These are phyloP conservation scores for Hydrozoanthus gracilis DNA, from an alignment of 92 coral and sea anemone species.

Conservation along the genomic window DNA sequence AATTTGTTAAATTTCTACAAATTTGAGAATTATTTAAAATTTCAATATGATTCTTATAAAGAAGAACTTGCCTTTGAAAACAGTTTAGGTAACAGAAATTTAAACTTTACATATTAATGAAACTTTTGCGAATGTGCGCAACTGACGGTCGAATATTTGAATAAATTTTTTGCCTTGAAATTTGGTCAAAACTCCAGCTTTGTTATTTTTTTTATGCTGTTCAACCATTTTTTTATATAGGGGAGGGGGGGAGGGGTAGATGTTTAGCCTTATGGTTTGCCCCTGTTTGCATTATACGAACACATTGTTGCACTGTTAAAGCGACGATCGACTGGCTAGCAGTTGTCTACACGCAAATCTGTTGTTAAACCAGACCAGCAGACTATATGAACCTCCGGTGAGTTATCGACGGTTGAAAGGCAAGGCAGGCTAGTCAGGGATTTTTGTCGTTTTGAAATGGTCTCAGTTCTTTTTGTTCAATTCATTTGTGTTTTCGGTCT, in stretches of 20 bases:
- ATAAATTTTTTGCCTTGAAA: neutral
- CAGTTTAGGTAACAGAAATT: too few relatives aligned
- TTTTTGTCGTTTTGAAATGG: neutral
- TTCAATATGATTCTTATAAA: neutral
- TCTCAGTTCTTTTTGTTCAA: too few relatives aligned
- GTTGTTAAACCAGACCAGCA: slow-evolving; percentile 7
- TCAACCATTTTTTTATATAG: neutral
- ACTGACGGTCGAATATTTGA: neutral
- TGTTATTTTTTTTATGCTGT: too few relatives aligned
- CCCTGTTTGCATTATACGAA: too few relatives aligned
- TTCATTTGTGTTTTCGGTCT: too few relatives aligned
- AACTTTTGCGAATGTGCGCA: too few relatives aligned
- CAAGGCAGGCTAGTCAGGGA: slow-evolving; percentile 6
- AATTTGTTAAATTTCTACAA: neutral
- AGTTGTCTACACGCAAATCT: neutral
- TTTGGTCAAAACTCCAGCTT: neutral
- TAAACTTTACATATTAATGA: too few relatives aligned
- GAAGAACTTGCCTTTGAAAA: neutral
- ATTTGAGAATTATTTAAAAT: neutral
- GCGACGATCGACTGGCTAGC: too few relatives aligned
- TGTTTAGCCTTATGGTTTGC: neutral
- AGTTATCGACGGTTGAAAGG: too few relatives aligned
- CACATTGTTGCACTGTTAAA: too few relatives aligned
- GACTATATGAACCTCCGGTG: slow-evolving; percentile 18
- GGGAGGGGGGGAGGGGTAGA: neutral